A percentile compares a stretch with the other conserved stretches of the same genome.
phyloP scores from a whole-genome alignment of 92 coral and sea anemone species.

The Porites rus region DNA sequence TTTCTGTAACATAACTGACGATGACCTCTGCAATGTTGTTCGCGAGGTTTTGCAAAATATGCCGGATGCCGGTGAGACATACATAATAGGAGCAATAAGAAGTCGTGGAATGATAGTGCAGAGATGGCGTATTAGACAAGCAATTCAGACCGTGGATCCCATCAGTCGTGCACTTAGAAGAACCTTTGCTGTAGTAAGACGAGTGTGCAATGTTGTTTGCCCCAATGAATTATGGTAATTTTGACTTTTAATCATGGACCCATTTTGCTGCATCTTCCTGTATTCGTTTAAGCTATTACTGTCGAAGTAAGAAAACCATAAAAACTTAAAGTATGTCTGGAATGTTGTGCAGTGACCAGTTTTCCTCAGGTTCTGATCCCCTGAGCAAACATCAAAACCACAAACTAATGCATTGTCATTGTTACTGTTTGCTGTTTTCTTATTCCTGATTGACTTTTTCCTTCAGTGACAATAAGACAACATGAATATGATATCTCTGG shows the following conservation, averaged over 20 bases:
- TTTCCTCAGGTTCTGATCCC: neutral
- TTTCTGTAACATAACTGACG: constrained; percentile 47
- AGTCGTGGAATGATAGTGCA: constrained; percentile 66
- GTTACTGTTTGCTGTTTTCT: too few species aligned
- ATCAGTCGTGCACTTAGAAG: constrained; percentile 74
- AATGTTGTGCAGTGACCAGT: constrained; percentile 8
- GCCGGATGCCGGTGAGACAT: constrained; percentile 67
- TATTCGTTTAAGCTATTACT: neutral
- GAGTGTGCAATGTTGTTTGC: constrained; percentile 71
- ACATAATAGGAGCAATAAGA: constrained; percentile 60
- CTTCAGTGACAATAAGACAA: too few species aligned
- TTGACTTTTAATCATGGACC: neutral
- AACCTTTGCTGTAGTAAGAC: constrained; percentile 50
- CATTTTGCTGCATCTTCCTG: neutral
- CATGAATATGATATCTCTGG: too few species aligned
- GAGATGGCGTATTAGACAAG: constrained; percentile 68
- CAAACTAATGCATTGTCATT: too few species aligned
- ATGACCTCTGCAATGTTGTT: constrained; percentile 51
- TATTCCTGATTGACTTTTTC: too few species aligned
- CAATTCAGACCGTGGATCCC: constrained; percentile 73
- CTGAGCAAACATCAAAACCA: neutral
- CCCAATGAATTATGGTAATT: constrained; percentile 75
- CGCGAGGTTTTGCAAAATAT: constrained; percentile 54
- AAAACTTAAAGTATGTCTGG: constrained; percentile 6
- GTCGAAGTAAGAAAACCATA: neutral